Base-by-base conservation (phyloP, 2,888 invertebrate genomes). In the Suillia variegata region DNA sequence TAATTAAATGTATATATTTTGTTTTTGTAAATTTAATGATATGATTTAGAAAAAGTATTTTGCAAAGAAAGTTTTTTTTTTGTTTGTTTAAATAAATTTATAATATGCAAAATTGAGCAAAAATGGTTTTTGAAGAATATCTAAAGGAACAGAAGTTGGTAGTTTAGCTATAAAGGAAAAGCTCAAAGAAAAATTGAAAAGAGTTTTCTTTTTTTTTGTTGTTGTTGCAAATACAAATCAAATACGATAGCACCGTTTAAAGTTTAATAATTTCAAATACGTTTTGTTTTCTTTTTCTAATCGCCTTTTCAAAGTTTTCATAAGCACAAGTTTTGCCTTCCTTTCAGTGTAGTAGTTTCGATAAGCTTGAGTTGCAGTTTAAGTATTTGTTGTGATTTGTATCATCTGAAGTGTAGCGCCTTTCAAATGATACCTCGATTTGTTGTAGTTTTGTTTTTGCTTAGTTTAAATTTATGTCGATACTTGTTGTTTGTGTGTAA, bases 151-250 rank as follows among this genome's bases (percentile, higher is more conserved):
- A n/a, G n/a, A n/a, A n/a, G n/a, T n/a, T n/a, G n/a, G n/a, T n/a
- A n/a, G n/a, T n/a, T n/a, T n/a, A n/a, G n/a, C n/a, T n/a, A n/a
- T n/a, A n/a, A n/a, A n/a, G n/a, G n/a, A n/a, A n/a, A n/a, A n/a
- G n/a, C n/a, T n/a, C n/a, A n/a, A n/a, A n/a, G n/a, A n/a, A n/a
- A 26, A 61, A 59, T 6, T 56, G 45, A 59, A 26, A 26, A 26
- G 5, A 26, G 5, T 26, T n/a, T n/a, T n/a, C n/a, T n/a, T n/a
- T n/a, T n/a, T n/a, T n/a, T n/a, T n/a, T n/a, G n/a, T 31, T 31
- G 12, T 31, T 8, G 6, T 31, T 31, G 20, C 13, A 52, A 2
- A 20, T 34, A 33, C 6, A 31, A 52, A 33, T 18, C 24, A 10
- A 54, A 54, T 34, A 53, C 38, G 53, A 53, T 53, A 53, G 53